Evolutionary conservation across 2,888 invertebrate species (phyloP).

Genomic region (Xestoiulus laeticollis): DNA sequence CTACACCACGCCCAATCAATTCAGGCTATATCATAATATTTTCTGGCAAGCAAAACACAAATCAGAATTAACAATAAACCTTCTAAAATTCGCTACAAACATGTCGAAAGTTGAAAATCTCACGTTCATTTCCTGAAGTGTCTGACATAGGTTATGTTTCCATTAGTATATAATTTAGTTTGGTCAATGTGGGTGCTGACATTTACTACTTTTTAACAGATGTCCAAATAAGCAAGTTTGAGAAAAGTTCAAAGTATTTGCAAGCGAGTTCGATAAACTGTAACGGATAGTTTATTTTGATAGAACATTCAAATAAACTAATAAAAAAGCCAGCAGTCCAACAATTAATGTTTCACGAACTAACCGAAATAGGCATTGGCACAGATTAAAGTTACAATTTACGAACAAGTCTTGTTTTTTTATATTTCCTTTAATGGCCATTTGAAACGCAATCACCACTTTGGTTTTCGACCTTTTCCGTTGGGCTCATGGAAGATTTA

Average conservation of each 20-base stretch:
- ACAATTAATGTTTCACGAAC: conserved; percentile 5
- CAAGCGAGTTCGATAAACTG: conserved; percentile 44
- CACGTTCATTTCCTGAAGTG: neutral
- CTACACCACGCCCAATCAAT: neutral
- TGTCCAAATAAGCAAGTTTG: neutral
- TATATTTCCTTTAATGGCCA: neutral
- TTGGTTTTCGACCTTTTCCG: neutral
- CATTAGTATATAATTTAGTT: neutral
- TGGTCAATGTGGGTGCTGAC: neutral
- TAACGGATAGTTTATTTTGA: conserved; percentile 8
- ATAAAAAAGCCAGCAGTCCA: conserved; percentile 20
- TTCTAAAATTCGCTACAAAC: neutral
- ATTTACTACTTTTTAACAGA: conserved; percentile 1
- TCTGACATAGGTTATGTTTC: neutral
- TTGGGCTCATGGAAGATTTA: neutral
- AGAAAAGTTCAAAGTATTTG: conserved; percentile 40
- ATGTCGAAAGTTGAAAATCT: neutral
- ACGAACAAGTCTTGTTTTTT: neutral
- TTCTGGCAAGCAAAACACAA: neutral
- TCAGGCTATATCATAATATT: neutral
- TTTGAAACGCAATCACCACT: neutral
- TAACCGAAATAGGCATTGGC: neutral
- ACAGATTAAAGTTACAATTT: neutral
- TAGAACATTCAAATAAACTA: neutral
- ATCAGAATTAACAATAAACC: neutral